phyloP scores from a whole-genome alignment of 2,797 vertebrate species.

The Brotula barbata region DNA sequence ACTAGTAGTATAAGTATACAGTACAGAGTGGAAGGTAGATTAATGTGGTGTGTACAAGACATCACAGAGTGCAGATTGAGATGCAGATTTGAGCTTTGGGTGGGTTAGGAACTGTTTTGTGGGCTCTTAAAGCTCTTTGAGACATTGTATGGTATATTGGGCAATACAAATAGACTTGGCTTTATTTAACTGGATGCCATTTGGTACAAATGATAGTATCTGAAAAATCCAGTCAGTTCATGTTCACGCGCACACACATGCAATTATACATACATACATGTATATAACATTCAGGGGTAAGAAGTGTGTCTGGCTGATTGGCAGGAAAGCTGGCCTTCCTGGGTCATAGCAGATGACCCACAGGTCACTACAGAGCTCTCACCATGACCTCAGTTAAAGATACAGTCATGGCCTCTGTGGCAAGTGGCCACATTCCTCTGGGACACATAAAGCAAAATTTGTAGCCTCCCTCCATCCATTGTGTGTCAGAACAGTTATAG shows the following conservation, averaged over 20 bases:
- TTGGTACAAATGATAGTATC: not conserved
- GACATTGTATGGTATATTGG: too few relatives aligned
- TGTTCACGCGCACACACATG: slow-evolving; percentile 1
- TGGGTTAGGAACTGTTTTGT: too few relatives aligned
- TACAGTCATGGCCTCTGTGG: slow-evolving; percentile 53
- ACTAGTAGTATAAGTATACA: too few relatives aligned
- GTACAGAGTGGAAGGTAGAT: too few relatives aligned
- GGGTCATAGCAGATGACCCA: slow-evolving; percentile 55
- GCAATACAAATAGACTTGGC: too few relatives aligned
- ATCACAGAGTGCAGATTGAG: too few relatives aligned
- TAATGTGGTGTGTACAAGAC: too few relatives aligned
- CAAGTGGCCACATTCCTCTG: slow-evolving; percentile 48
- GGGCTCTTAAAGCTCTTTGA: too few relatives aligned
- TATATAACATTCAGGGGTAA: slow-evolving; percentile 19
- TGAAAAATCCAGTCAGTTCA: not conserved
- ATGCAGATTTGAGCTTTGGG: too few relatives aligned
- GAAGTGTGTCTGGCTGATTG: slow-evolving; percentile 39
- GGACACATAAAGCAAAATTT: slow-evolving; percentile 66
- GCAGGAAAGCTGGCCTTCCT: slow-evolving; percentile 26
- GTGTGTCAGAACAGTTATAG: slow-evolving; percentile 67
- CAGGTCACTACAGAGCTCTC: slow-evolving; percentile 58
- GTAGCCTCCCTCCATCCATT: slow-evolving; percentile 63
- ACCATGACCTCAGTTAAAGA: slow-evolving; percentile 64
- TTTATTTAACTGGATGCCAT: too few relatives aligned
- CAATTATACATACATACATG: slow-evolving; percentile 1